phyloP scores from a whole-genome alignment of 2,113 vertebrate species.

The Uria lomvia region DNA sequence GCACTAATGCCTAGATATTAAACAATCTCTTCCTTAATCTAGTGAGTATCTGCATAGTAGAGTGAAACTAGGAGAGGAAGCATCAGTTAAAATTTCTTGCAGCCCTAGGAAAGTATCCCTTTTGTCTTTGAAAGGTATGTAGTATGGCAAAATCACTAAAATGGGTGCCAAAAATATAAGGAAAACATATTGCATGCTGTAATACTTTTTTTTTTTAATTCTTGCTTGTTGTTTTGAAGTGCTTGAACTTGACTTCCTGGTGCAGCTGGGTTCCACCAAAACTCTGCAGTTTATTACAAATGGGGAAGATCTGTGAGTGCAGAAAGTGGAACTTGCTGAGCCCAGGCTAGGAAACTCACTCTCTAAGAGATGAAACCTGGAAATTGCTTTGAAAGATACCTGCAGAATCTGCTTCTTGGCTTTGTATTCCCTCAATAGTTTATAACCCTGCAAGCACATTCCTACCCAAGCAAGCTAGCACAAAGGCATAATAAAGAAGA shows the following conservation, averaged over 20 bases:
- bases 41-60: not conserved
- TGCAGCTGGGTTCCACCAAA: not conserved
- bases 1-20: not conserved
- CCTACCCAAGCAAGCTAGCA: not conserved
- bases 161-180: not conserved
- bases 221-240: not conserved
- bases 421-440: not conserved
- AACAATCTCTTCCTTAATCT: not conserved
- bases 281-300: not conserved
- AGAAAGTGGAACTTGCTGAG: not conserved
- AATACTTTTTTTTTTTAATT: not conserved
- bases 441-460: not conserved
- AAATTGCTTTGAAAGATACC: not conserved
- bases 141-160: not conserved
- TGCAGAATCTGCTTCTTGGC: not conserved
- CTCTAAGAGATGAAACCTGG: not conserved
- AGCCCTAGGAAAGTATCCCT: not conserved
- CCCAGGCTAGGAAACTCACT: not conserved
- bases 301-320: not conserved
- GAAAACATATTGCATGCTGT: not conserved
- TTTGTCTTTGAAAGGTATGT: not conserved
- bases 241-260: not conserved
- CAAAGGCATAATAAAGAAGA: not conserved
- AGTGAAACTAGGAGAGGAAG: not conserved
- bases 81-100: not conserved